Base-by-base conservation (phyloP, 2,888 invertebrate species). In the Oxycera nigricornis region DNA sequence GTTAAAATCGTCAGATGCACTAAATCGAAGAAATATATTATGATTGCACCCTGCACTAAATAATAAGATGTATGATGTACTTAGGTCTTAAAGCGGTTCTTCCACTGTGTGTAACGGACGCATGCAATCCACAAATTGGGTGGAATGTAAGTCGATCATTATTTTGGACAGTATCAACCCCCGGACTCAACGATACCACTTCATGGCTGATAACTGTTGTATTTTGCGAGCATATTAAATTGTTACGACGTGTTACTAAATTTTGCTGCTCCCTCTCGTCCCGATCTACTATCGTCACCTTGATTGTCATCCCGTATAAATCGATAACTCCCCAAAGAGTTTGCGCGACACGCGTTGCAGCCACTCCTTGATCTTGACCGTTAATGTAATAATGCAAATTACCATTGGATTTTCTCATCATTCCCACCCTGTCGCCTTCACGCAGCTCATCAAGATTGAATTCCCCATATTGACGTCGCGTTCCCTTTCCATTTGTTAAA, bases 321-420 rank as follows among this genome's bases (percentile, higher is more conserved):
- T 97, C 97, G 41, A 97, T 93, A 30, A 97, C 97, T 3, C 96
- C 97, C 96, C 96, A 97, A 2, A 96, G 91, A 55, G 91, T 90
- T 31, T 89, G 86, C 0, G 94, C 92, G 0, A 96, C 92, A 80
- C 92, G 90, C 35, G 92, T 91, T 0, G 94, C 92, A 0, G 97
- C 97, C 20, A 96, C 89, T 0, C 97, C 97, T 84, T 97, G 96
- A 85, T 96, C 95, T 75, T 94, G 87, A 0, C 96, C 96, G 80
- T 97, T 97, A 78, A 97, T 96, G 82, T 92, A 95, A 83, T 95
- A 97, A 83, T 97, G 96, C 41, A 97, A 88, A 82, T 93, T 92
- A 0, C 95, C 94, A 81, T 91, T 92, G 1, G 90, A 87, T 83
- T 94, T 94, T 59, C 94, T 89, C 89, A 96, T 92, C 91, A 97